Conservation (phyloP, 37 sponge, comb jelly and placozoan species). For the Crambe crambe region DNA sequence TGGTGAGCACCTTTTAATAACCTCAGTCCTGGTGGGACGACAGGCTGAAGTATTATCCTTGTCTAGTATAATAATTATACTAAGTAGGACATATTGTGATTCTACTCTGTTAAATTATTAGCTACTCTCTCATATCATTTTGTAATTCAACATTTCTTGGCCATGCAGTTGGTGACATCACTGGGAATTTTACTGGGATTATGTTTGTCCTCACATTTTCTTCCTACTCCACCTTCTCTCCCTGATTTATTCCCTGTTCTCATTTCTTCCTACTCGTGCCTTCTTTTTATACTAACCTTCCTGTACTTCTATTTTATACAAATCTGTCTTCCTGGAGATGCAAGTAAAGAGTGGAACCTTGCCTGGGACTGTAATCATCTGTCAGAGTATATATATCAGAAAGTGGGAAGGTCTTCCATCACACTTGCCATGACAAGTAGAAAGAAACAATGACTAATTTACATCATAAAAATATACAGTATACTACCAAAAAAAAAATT, state of each 20-base stretch:
- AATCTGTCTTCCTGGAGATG: slow-evolving; percentile 29
- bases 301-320: slow-evolving; percentile 70
- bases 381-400: neutral
- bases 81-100: too few species aligned
- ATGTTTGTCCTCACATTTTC: slow-evolving; percentile 45
- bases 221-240: slow-evolving; percentile 64
- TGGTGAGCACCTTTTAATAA: neutral
- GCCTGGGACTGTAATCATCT: neutral
- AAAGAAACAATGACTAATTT: neutral
- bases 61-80: too few species aligned
- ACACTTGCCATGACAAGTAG: neutral
- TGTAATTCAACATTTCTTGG: too few species aligned
- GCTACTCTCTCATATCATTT: too few species aligned
- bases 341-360: neutral
- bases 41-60: too few species aligned
- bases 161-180: neutral
- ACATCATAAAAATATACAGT: too few species aligned
- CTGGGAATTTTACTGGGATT: slow-evolving; percentile 14
- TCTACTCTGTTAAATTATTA: too few species aligned
- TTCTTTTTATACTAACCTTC: slow-evolving; percentile 65
- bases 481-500: neutral
- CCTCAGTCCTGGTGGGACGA: neutral
- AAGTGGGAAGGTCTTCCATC: neutral
- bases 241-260: slow-evolving; percentile 91
- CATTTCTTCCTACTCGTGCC: slow-evolving; percentile 73